Percentiles rank a stretch among this genome's conserved stretches.
phyloP scores from a whole-genome alignment of 2,797 vertebrate species.

The Sebastes ruberrimus region DNA sequence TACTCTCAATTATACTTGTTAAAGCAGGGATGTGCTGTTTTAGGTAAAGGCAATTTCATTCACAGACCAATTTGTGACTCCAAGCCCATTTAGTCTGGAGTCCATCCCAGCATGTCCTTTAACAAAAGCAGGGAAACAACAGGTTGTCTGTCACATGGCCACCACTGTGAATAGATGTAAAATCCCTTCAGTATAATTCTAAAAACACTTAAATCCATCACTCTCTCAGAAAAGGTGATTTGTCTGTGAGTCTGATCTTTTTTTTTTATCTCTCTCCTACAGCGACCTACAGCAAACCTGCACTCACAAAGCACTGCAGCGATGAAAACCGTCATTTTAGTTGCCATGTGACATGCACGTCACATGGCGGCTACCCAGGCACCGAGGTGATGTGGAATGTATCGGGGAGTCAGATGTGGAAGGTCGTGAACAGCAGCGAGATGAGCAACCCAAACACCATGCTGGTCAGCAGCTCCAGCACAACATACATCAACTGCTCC shows the following conservation, averaged over 20 bases:
- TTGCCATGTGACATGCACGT: conserved; percentile 29
- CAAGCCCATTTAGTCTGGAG: neutral
- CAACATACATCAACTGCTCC: conserved; percentile 46
- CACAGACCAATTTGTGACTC: neutral
- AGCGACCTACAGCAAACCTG: conserved; percentile 60
- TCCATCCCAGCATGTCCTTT: neutral
- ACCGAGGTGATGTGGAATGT: neutral
- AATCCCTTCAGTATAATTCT: neutral
- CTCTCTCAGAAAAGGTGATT: neutral
- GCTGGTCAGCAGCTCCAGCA: conserved; percentile 38
- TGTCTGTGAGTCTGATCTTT: neutral
- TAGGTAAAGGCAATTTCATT: neutral
- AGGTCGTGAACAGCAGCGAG: neutral
- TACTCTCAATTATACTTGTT: neutral
- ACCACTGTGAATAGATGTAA: neutral
- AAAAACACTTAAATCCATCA: neutral
- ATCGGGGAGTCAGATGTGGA: neutral
- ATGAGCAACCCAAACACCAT: neutral
- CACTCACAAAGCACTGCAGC: rapidly evolving
- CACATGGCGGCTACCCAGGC: conserved; percentile 40
- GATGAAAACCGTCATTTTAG: rapidly evolving
- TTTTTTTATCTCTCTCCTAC: neutral
- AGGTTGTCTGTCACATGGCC: neutral
- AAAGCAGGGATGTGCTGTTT: neutral
- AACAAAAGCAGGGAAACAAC: neutral